Conservation (phyloP, 2,113 vertebrate genomes). For the Camelus bactrianus region DNA sequence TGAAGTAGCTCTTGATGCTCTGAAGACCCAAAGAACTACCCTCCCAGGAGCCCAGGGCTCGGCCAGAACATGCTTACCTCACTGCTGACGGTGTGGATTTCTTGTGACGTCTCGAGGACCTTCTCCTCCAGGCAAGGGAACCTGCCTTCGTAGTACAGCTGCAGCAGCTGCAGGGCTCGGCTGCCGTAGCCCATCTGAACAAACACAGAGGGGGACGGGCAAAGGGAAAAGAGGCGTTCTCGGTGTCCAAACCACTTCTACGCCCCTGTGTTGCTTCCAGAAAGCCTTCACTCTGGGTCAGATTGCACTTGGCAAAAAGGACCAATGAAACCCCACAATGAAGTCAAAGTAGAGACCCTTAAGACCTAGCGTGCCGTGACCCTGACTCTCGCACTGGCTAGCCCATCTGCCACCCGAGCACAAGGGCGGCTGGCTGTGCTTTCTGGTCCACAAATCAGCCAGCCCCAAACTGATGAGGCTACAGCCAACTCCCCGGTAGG, state of each 20-base stretch:
- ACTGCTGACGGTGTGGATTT: conserved; percentile 93
- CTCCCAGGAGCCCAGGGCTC: not conserved
- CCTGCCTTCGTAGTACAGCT: conserved; percentile 97
- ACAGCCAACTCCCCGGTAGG: not conserved
- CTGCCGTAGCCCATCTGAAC: conserved; percentile 98
- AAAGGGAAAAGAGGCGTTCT: not conserved
- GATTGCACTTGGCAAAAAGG: not conserved
- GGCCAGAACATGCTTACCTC: conserved; percentile 88
- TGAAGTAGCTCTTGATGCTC: not conserved
- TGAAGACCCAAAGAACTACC: not conserved
- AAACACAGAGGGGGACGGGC: not conserved
- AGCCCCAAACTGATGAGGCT: not conserved
- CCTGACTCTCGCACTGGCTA: not conserved
- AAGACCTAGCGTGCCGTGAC: not conserved
- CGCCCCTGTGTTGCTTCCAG: not conserved
- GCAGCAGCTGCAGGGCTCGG: conserved; percentile 93
- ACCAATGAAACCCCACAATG: not conserved
- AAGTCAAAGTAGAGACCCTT: not conserved
- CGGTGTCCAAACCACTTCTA: too few relatives aligned
- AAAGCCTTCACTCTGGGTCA: not conserved
- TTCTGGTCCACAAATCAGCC: not conserved
- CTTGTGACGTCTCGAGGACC: conserved; percentile 81
- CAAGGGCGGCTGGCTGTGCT: not conserved
- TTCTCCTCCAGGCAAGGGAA: conserved; percentile 95
- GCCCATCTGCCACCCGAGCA: not conserved